Evolutionary conservation across 1,140 invertebrate species (phyloP).

Genomic region (Panulirus ornatus): DNA sequence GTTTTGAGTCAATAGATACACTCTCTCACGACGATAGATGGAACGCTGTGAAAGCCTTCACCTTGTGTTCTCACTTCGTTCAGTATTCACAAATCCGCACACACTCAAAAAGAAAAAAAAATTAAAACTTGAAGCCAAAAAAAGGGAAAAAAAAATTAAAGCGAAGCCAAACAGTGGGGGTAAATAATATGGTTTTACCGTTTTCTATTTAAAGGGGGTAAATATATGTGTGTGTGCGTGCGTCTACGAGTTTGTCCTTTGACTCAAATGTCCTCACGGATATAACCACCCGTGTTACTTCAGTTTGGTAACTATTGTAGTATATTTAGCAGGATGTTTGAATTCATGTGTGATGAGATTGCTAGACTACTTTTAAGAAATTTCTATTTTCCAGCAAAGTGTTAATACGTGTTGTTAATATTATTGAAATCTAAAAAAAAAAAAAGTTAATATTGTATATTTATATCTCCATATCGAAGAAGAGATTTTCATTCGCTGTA

Average conservation of each 20-base stretch:
- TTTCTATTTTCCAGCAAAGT: conserved; percentile 50
- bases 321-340: neutral
- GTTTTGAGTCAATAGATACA: too few relatives aligned
- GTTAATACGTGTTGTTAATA: conserved; percentile 27
- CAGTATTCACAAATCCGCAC: too few relatives aligned
- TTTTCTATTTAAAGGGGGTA: too few relatives aligned
- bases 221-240: neutral
- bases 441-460: conserved; percentile 14
- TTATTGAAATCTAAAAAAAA: neutral
- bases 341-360: neutral
- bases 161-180: too few relatives aligned
- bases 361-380: conserved; percentile 20
- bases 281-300: neutral
- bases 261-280: neutral
- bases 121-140: too few relatives aligned
- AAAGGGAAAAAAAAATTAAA: too few relatives aligned
- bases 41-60: too few relatives aligned
- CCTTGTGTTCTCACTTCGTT: too few relatives aligned
- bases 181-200: too few relatives aligned
- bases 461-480: conserved; percentile 19
- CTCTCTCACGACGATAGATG: too few relatives aligned
- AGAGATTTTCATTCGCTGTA: conserved; percentile 11
- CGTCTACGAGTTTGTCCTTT: neutral
- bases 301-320: neutral
- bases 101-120: too few relatives aligned